phyloP scores from a whole-genome alignment of 2,797 vertebrate species.

The Naso thynnoides region DNA sequence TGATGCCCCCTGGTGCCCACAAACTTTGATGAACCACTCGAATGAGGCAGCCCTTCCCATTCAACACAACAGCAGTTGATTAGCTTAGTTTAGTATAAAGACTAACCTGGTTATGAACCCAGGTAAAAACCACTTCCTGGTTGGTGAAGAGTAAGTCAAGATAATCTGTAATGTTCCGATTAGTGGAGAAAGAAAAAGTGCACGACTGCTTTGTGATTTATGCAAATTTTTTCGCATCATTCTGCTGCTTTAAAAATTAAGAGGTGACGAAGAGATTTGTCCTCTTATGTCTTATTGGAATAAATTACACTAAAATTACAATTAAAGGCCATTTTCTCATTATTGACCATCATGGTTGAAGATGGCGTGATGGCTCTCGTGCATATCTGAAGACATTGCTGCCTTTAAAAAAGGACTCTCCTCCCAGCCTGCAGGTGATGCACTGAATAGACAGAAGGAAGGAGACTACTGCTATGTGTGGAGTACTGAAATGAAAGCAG shows the following conservation, averaged over 20 bases:
- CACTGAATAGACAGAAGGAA: slow-evolving; percentile 20
- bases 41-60: no score
- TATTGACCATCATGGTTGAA: neutral
- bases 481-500: slow-evolving; percentile 49
- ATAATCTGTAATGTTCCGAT: neutral
- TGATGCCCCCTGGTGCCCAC: no score
- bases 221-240: neutral
- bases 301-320: neutral
- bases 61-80: no score
- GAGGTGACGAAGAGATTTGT: no score
- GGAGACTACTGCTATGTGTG: slow-evolving; percentile 28
- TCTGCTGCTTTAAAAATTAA: neutral
- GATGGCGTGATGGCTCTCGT: neutral
- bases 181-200: neutral
- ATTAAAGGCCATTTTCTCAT: neutral
- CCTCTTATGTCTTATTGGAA: neutral
- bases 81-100: slow-evolving; percentile 1
- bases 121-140: neutral
- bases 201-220: neutral
- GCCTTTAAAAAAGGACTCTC: neutral
- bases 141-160: neutral
- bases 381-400: neutral
- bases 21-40: no score
- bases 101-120: neutral
- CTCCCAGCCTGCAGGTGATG: slow-evolving; percentile 28